Percentiles rank a stretch among this genome's conserved stretches.
These are phyloP conservation scores for Beroe ovata DNA, from an alignment of 37 sponge, comb jelly and placozoan species.

Conservation along the genomic window DNA sequence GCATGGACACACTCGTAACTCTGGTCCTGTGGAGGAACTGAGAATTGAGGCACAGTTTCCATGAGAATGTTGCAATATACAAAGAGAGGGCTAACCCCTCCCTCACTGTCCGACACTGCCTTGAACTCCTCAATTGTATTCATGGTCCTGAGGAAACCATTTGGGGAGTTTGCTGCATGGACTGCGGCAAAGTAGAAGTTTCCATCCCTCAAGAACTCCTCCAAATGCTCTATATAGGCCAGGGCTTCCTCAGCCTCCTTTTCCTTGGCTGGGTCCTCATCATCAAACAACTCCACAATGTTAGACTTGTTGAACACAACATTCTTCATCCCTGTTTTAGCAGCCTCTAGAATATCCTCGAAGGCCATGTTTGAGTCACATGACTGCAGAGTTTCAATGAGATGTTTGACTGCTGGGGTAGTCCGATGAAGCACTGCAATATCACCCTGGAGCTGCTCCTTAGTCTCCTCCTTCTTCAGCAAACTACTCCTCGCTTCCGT, in stretches of 20 bases:
- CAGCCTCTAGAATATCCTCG: background rate
- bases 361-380: background rate
- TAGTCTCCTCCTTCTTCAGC: constrained; percentile 38
- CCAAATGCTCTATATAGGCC: constrained; percentile 30
- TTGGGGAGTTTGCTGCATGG: constrained; percentile 58
- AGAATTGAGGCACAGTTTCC: constrained; percentile 49
- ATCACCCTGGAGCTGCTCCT: background rate
- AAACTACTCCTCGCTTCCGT: background rate
- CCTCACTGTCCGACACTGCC: constrained; percentile 13
- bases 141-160: constrained; percentile 62
- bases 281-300: constrained; percentile 44
- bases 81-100: constrained; percentile 21
- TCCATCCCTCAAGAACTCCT: constrained; percentile 32
- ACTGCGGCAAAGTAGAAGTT: constrained; percentile 8
- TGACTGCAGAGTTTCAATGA: constrained; percentile 8
- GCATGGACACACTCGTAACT: constrained; percentile 52
- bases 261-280: constrained; percentile 65
- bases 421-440: background rate
- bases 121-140: constrained; percentile 47
- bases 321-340: background rate
- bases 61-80: constrained; percentile 27
- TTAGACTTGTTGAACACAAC: background rate
- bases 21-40: constrained; percentile 32
- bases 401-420: constrained; percentile 25
- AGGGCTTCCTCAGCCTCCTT: constrained; percentile 37